Evolutionary conservation across 2,888 invertebrate genomes (phyloP), one percentile per base, ranked within the genome.

Genomic region (Drosophila meridionalis): DNA sequence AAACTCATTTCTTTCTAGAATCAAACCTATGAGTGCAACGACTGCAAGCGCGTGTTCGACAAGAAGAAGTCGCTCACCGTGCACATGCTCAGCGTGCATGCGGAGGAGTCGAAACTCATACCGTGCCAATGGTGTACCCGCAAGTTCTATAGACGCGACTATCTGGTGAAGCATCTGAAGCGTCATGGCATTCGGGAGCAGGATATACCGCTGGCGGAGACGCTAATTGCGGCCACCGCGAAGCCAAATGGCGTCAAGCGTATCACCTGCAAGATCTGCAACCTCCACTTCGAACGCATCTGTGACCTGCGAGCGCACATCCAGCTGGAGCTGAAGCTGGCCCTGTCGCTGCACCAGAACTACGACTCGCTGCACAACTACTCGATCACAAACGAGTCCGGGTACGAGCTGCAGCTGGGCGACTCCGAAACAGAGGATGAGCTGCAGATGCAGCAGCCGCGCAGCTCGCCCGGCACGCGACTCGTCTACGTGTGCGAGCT

Each of bases 401-500:
- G 93, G 0, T 92, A 91, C 45, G 93, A 93, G 63, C 43, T 93
- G 65, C 82, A 90, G 43, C 72, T 93, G 6, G 91, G 89, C 38
- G 93, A 93, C 76, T 93, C 93, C 2, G 93, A 93, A 72, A 93
- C 93, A 0, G 93, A 93, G n/a, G 80, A 81, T 11, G 93, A 93
- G 45, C 30, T 71, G 66, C 71, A 69, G 3, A 26, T 69, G 66
- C 71, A 71, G 20, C 42, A 69, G 12, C 32, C 69, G 4, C 3
- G 56, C 4, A 5, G 62, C n/a, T 26, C 59, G 1, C 50, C 64
- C 3, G 43, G 30, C 20, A 40, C 67, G 4, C 71, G 82, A 1
- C 57, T 67, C 4, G 63, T 63, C 28, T 92, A 92, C 57, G 72
- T 76, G 0, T 93, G 93, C 42, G 91, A 91, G 47, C 57, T 92